These are phyloP conservation scores for Ctenosaura bakeri DNA, from an alignment of 2,797 vertebrate species.

Conservation along the genomic window DNA sequence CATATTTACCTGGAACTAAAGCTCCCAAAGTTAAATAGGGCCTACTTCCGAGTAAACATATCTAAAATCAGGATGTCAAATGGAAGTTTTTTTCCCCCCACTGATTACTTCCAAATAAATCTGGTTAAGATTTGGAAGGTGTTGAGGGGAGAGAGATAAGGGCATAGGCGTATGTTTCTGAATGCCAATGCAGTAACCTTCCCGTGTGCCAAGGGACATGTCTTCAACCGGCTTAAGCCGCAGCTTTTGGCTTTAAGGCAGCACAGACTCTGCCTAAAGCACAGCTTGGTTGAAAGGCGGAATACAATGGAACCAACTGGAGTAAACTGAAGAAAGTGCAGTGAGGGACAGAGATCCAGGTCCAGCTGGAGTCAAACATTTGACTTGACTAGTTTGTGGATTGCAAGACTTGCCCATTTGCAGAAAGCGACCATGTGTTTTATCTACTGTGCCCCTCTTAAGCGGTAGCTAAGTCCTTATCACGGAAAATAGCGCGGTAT, in stretches of 20 bases:
- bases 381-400: background rate
- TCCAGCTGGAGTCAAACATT: background rate
- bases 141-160: background rate
- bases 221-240: background rate
- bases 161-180: background rate
- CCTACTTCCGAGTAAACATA: background rate
- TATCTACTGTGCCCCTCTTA: background rate
- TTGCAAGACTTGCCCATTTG: background rate
- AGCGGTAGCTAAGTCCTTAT: no score
- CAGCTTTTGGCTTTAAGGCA: no score
- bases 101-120: background rate
- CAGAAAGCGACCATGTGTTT: background rate
- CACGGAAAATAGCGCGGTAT: no score
- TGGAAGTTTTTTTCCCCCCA: no score
- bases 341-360: no score
- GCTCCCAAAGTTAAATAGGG: background rate
- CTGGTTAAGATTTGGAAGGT: background rate
- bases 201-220: background rate
- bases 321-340: background rate
- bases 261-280: background rate
- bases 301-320: background rate
- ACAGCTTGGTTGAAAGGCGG: background rate
- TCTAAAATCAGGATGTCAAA: background rate
- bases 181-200: background rate
- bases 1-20: background rate